Conservation (phyloP, 2,888 invertebrate genomes). For the Chirona hameri region DNA sequence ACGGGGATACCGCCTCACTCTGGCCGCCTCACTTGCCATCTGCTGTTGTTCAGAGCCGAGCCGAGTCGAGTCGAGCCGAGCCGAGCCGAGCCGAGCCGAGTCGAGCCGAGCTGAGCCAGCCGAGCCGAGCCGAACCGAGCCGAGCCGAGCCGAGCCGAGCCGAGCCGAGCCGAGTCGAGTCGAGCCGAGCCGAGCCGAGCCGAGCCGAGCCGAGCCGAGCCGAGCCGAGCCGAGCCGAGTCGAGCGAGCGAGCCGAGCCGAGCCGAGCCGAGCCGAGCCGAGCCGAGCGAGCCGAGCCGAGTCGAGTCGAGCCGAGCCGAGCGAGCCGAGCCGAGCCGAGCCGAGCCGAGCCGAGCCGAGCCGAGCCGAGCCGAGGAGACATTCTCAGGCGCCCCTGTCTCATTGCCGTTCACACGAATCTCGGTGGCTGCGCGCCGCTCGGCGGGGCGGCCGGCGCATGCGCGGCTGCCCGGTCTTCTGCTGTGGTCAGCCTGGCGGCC, state of each 20-base stretch:
- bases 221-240: no score
- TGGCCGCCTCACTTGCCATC: background rate
- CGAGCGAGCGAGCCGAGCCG: conserved; percentile 8
- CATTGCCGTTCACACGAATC: background rate
- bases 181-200: background rate
- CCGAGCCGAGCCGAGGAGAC: background rate
- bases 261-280: background rate
- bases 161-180: no score
- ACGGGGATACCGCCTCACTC: background rate
- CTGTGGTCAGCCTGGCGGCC: conserved; percentile 1
- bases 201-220: background rate
- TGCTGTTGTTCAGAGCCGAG: background rate
- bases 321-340: background rate
- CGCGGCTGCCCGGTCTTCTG: background rate
- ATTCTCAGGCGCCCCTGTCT: background rate
- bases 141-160: background rate
- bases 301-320: no score
- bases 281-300: background rate
- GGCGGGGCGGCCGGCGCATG: conserved; percentile 1
- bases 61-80: background rate
- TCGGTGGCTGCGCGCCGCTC: background rate
- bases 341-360: background rate
- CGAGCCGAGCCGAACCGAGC: background rate
- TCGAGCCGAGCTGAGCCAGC: no score
- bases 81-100: background rate